Base-by-base conservation (phyloP, 2,113 vertebrate species). In the Neomonachus schauinslandi region DNA sequence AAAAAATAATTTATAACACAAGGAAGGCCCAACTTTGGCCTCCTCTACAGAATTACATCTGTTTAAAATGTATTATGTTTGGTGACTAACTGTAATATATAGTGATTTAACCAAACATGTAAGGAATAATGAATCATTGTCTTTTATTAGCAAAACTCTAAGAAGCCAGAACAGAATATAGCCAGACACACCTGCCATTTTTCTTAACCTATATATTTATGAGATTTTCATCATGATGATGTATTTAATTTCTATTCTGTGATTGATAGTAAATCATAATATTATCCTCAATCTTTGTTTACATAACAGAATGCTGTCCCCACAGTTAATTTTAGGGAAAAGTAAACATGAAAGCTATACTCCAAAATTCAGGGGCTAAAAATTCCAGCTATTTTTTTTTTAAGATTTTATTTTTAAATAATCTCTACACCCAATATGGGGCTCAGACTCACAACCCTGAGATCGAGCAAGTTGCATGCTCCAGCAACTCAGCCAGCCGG, bases 1-100 rank as follows among this genome's bases (percentile, higher is more conserved):
- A 16, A 94, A 96, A 93, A 94, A 89, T 91, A 96, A 95, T 95
- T 90, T 82, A 33, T 46, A 96, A 76, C 33, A 89, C 61, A 83
- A 97, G 74, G 74, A 97, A 77, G 96, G 94, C 87, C 79, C 19
- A 81, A 46, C 42, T 92, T 89, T 65, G 59, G 80, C 53, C 21
- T 61, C 53, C 74, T 63, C 24, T 69, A 16, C 22, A 83, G 97
- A 98, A 91, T 92, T 12, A 79, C 8, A 69, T 19, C 33, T 36
- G 18, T 69, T 36, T 36, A 83, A 67, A 82, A 89, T 97, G 76
- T 10, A 87, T 96, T 94, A 88, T 95, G 28, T 97, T 97, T 97
- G 55, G 46, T 83, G 88, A 98, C 63, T 97, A 93, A 36, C 59
- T 91, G 19, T 72, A 95, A 97, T 95, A 59, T 11, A n/a, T 7